These are phyloP conservation scores for Tanytarsus gracilentus DNA, from an alignment of 2,888 invertebrate species.

Conservation along the genomic window DNA sequence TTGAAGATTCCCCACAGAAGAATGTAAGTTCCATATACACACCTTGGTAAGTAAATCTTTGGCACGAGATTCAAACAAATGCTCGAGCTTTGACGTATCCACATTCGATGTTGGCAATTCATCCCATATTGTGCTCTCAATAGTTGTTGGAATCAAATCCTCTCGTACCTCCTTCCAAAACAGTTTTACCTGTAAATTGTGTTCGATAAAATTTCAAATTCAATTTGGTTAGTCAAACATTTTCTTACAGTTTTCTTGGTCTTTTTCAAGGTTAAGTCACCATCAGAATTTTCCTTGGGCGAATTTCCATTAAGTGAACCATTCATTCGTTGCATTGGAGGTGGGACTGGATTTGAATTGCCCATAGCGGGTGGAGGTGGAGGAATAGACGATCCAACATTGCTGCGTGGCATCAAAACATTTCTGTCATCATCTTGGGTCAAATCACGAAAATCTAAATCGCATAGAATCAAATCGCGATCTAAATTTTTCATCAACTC, in stretches of 20 bases:
- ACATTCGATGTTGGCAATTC: slow-evolving; percentile 74
- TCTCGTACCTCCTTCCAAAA: slow-evolving; percentile 96
- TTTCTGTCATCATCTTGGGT: slow-evolving; percentile 81
- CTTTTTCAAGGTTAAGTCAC: slow-evolving; percentile 54
- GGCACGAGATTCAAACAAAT: slow-evolving; percentile 92
- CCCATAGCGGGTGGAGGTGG: slow-evolving; percentile 62
- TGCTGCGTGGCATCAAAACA: slow-evolving; percentile 56
- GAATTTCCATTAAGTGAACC: slow-evolving; percentile 13
- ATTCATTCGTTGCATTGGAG: neutral
- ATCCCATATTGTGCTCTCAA: slow-evolving; percentile 80
- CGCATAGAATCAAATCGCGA: slow-evolving; percentile 74
- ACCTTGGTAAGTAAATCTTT: slow-evolving; percentile 94
- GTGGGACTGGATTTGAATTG: slow-evolving; percentile 39
- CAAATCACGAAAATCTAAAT: slow-evolving; percentile 94
- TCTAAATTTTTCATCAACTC: slow-evolving; percentile 69
- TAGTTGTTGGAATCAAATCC: slow-evolving; percentile 48
- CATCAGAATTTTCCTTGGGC: slow-evolving; percentile 31
- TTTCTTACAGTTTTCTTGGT: slow-evolving; percentile 80
- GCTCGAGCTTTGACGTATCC: slow-evolving; percentile 88
- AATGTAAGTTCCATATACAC: slow-evolving; percentile 33
- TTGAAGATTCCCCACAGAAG: neutral
- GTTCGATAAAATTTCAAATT: slow-evolving; percentile 2
- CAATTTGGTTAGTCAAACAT: neutral
- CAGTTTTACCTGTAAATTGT: slow-evolving; percentile 53
- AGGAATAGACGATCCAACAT: slow-evolving; percentile 61